Conservation (phyloP, 2,797 vertebrate genomes). For the Chlorospingus semifuscus region DNA sequence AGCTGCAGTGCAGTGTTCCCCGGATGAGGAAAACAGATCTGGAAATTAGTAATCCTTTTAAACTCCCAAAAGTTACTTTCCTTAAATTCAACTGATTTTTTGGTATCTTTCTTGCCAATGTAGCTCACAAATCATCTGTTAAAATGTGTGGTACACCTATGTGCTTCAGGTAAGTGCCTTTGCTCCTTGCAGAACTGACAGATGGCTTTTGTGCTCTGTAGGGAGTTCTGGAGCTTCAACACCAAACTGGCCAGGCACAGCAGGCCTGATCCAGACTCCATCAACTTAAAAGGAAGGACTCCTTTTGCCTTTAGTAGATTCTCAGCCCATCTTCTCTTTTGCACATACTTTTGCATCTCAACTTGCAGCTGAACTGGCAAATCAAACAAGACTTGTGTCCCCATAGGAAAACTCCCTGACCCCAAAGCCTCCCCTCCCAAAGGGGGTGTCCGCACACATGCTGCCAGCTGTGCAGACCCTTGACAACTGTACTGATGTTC, state of each 20-base stretch:
- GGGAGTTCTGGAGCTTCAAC: background rate
- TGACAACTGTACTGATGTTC: background rate
- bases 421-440: background rate
- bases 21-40: slow-evolving; percentile 41
- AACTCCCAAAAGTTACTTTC: background rate
- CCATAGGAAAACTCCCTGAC: background rate
- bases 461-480: background rate
- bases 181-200: background rate
- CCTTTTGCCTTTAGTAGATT: background rate
- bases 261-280: background rate
- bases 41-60: background rate
- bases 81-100: background rate
- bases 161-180: background rate
- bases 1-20: background rate
- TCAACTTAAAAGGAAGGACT: background rate
- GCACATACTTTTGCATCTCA: background rate
- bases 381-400: background rate
- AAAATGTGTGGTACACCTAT: background rate
- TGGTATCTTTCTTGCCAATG: background rate
- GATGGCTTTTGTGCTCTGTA: background rate
- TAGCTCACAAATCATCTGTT: slow-evolving; percentile 31
- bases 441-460: fast-evolving
- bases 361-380: background rate
- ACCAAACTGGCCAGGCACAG: background rate
- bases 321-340: background rate